Evolutionary conservation across 2,797 vertebrate species (phyloP), one percentile per base, ranked within the genome.

Genomic region (Novumbra hubbsi): DNA sequence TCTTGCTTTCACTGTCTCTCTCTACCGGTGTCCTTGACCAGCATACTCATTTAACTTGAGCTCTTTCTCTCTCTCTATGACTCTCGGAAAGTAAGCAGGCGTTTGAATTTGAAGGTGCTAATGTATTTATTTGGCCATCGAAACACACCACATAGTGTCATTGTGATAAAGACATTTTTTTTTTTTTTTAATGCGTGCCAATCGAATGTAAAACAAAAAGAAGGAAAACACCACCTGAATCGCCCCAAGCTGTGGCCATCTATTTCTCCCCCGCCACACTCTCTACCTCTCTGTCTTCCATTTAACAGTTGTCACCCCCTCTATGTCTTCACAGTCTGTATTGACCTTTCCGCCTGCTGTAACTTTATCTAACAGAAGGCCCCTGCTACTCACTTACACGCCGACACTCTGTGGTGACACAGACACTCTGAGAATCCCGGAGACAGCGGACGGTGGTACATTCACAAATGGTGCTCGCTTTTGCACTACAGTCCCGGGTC

Each of bases 341-440:
- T 12, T 45, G 41, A 9, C 41, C 41, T 45, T 14, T 11, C 41
- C 3, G 41, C 9, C 55, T 57, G 14, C 11, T 15, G 28, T 30
- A 48, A 14, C 32, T 21, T 5, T 68, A 1, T 45, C 41, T 45
- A 14, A 45, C 41, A 5, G 49, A 8, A 30, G 11, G n/a, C 27
- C 14, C 7, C 24, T 21, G 34, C 1, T 80, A 82, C 80, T 85
- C 80, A 84, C 64, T 81, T 68, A 68, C 63, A 77, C 19, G 64
- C 69, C 68, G 80, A 87, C 85, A 79, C 69, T 71, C 73, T 81
- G 49, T 14, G 41, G 74, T 80, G 49, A 75, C 74, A 84, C 80
- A 79, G 84, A 80, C 83, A 84, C 73, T 79, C 70, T 7, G 68
- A 72, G 49, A 68, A 66, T 78, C 50, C 78, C 70, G 34, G 62